A percentile compares a stretch with the other conserved stretches of the same genome.
phyloP scores from a whole-genome alignment of 2,113 vertebrate species.

The Perca flavescens region DNA sequence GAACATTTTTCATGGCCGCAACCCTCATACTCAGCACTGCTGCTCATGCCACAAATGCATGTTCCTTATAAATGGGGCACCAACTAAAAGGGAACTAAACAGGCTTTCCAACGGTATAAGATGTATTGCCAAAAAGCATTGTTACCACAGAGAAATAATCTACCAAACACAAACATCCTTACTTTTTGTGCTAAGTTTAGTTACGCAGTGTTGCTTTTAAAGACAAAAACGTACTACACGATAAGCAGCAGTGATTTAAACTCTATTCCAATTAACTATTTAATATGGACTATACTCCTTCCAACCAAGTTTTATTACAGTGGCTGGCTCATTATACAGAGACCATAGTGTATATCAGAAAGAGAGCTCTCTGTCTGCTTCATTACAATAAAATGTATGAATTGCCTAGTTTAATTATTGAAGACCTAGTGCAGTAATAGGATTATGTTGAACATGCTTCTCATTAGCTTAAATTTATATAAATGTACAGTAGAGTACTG shows the following conservation, averaged over 20 bases:
- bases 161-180: no score
- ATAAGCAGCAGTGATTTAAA: constrained; percentile 2
- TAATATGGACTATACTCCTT: neutral
- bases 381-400: neutral
- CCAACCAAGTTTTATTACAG: neutral
- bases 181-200: no score
- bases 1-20: no score
- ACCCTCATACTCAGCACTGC: no score
- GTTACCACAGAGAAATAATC: no score
- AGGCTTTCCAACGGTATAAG: no score
- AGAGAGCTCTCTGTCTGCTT: neutral
- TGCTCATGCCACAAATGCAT: no score
- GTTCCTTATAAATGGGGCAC: no score
- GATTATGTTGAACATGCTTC: neutral
- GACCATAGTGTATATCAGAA: neutral
- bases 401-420: neutral
- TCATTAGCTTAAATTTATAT: neutral
- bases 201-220: no score
- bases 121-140: no score
- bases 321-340: neutral
- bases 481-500: neutral
- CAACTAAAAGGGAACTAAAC: no score
- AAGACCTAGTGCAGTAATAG: neutral
- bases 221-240: no score
- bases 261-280: neutral